Conservation (phyloP, 2,113 vertebrate species). For the Ceuthmochares aereus region DNA sequence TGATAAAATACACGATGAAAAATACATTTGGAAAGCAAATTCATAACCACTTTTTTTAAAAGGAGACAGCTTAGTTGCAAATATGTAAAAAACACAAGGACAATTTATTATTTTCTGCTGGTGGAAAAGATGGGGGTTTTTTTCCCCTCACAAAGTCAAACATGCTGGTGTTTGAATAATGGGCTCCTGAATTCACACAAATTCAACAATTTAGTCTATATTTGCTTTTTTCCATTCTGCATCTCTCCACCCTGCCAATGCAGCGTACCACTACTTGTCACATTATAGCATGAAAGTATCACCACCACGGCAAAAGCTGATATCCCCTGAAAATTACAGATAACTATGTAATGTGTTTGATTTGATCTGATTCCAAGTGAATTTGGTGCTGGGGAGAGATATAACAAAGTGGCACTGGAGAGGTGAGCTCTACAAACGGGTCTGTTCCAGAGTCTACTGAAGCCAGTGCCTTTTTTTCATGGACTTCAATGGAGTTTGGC, state of each 20-base stretch:
- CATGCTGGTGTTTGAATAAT: slow-evolving; percentile 59
- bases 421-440: neutral
- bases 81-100: slow-evolving; percentile 18
- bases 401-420: neutral
- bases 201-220: slow-evolving; percentile 8
- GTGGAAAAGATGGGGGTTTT: neutral
- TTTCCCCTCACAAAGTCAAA: neutral
- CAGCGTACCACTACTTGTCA: neutral
- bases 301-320: neutral
- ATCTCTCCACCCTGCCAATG: neutral
- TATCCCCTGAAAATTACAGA: neutral
- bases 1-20: slow-evolving; percentile 69
- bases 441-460: neutral
- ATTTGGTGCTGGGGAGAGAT: neutral
- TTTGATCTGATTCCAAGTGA: slow-evolving; percentile 13
- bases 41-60: slow-evolving; percentile 56
- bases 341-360: neutral
- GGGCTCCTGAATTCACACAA: slow-evolving; percentile 19
- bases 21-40: slow-evolving; percentile 69
- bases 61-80: slow-evolving; percentile 50
- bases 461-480: neutral
- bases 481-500: neutral
- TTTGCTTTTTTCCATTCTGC: neutral
- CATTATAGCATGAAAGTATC: neutral
- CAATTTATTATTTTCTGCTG: slow-evolving; percentile 58